Conservation (phyloP, 2,113 vertebrate species). For the Candoia aspera region DNA sequence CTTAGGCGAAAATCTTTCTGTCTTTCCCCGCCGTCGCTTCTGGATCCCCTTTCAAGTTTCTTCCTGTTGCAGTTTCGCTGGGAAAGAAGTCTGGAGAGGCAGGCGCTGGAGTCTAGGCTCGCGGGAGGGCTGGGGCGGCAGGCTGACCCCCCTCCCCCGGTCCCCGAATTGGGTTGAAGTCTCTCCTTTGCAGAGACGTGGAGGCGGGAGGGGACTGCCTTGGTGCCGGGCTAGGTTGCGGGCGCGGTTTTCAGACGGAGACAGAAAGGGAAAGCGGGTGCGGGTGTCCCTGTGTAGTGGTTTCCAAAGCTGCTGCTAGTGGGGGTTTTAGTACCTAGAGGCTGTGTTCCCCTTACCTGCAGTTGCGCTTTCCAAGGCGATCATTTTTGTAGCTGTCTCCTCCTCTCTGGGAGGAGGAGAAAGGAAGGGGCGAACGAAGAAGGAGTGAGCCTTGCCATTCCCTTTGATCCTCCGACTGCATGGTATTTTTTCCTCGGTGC, state of each 20-base stretch:
- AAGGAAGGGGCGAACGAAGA: not conserved
- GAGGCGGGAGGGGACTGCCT: not conserved
- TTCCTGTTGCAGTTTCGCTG: slow-evolving; percentile 26
- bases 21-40: not conserved
- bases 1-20: not conserved
- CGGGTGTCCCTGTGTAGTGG: not conserved
- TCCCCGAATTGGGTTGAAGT: not conserved
- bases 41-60: slow-evolving; percentile 57
- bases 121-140: not conserved
- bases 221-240: not conserved
- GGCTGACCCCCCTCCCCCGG: not conserved
- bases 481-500: not conserved
- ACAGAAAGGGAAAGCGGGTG: not conserved
- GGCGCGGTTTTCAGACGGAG: not conserved
- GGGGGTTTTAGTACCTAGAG: not conserved
- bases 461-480: not conserved
- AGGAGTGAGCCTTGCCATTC: not conserved
- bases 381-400: not conserved
- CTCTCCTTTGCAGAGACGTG: not conserved
- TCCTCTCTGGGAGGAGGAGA: not conserved
- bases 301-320: not conserved
- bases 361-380: not conserved
- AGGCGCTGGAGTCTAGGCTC: not conserved
- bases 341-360: not conserved
- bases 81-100: not conserved